Base-by-base conservation (phyloP, 2,888 invertebrate genomes). In the Bhutanitis thaidina region DNA sequence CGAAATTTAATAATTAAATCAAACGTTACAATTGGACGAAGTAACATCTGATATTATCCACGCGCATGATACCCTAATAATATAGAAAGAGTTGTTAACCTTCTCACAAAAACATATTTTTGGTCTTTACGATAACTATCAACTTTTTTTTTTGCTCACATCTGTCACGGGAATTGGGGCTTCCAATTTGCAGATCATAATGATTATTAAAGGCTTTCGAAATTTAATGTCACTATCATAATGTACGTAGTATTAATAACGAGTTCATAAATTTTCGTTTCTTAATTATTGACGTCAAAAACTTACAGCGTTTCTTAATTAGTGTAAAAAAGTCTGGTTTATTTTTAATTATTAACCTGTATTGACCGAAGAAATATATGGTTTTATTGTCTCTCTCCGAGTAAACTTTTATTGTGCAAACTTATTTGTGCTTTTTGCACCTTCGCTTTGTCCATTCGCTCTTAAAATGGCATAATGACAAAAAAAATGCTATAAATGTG, bases 51-150 rank as follows among this genome's bases (percentile, higher is more conserved):
- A 13, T 34, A 12, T 34, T 4, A 12, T 12, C 1, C 13, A n/a
- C n/a, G 30, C n/a, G 30, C 30, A 30, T 9, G 30, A 30, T 1
- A 30, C 30, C 30, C 30, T 30, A 34, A 9, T 36, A 9, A 44
- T 44, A 36, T 44, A 44, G 36, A 36, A 44, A 32, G 30, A 47
- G 39, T 27, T 39, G 47, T 39, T 47, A 30, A 39, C 47, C 47
- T 47, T 47, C 47, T 47, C 20, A 39, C 10, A 39, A 47, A 39
- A 27, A 46, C 32, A 47, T 32, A 13, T 47, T 30, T 15, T 39
- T 14, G 32, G 12, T 36, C 27, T 44, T 30, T 47, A 32, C 14
- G 29, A 39, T 3, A 34, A 47, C 39, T 47, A 25, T 39, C 32
- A 25, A 47, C 47, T 39, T 47, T 39, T 29, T 39, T 47, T 39